A percentile compares a stretch with the other conserved stretches of the same genome.
Conservation (phyloP, 2,113 vertebrate species). For the Pseudorasbora parva region DNA sequence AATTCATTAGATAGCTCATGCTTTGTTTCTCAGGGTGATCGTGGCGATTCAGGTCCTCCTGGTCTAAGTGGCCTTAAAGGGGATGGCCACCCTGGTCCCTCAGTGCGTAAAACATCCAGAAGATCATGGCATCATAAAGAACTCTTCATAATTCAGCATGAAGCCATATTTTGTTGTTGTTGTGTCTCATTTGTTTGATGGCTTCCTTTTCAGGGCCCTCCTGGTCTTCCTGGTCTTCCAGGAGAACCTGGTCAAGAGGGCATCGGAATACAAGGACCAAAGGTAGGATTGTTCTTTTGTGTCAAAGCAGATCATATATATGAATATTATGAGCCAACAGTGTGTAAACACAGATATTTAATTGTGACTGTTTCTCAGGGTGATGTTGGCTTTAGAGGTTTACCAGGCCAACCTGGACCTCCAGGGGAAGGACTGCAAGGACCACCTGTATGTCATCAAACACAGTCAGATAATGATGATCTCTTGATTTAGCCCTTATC, state of each 20-base stretch:
- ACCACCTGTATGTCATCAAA: conserved; percentile 75
- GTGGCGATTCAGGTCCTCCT: conserved; percentile 77
- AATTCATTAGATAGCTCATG: not conserved
- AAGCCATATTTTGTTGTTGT: not conserved
- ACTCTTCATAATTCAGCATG: not conserved
- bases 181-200: conserved; percentile 20
- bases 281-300: conserved; percentile 69
- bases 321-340: not conserved
- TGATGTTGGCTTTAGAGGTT: conserved; percentile 83
- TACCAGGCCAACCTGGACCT: conserved; percentile 78
- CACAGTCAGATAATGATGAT: conserved; percentile 27
- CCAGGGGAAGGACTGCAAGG: conserved; percentile 87
- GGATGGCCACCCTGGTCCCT: conserved; percentile 83
- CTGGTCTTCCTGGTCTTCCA: conserved; percentile 81
- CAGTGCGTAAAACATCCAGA: conserved; percentile 63
- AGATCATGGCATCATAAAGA: not conserved
- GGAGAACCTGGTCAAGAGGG: conserved; percentile 86
- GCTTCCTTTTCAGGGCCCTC: conserved; percentile 75
- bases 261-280: conserved; percentile 83
- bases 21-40: conserved; percentile 79
- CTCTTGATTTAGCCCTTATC: not conserved
- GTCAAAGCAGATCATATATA: not conserved
- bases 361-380: conserved; percentile 70
- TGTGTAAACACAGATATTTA: not conserved
- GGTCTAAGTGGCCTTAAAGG: conserved; percentile 87